Evolutionary conservation across 2,797 vertebrate genomes (phyloP).

Genomic region (Rhynchotus rufescens): DNA sequence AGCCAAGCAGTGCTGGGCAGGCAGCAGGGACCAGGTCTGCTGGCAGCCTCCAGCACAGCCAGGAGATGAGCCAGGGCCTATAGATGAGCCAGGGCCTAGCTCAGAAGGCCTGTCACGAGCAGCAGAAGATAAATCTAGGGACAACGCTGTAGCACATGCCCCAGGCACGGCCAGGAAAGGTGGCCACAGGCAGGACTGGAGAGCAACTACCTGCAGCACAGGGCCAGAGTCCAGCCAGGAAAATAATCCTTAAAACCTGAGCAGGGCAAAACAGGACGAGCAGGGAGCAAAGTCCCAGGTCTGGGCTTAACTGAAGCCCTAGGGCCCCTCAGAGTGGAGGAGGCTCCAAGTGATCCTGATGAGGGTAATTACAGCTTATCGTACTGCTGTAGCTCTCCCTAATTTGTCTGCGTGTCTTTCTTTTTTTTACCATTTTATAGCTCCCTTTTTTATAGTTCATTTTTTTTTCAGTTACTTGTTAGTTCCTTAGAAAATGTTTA

Average conservation of each 20-base stretch:
- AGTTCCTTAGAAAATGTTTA: neutral
- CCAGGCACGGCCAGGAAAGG: accelerated
- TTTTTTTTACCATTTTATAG: neutral
- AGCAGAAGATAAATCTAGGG: neutral
- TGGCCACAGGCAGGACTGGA: accelerated
- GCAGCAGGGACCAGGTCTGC: neutral
- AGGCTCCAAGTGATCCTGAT: neutral
- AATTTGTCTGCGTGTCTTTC: neutral
- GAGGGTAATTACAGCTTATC: neutral
- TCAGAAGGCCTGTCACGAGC: neutral
- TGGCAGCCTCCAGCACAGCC: neutral
- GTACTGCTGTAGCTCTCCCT: neutral
- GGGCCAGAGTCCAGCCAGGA: accelerated
- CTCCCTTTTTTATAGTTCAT: neutral
- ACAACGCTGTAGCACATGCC: accelerated
- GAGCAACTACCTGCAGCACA: accelerated
- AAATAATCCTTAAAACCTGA: accelerated
- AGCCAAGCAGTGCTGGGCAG: neutral
- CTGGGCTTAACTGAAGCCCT: neutral
- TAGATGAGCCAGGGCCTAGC: too few species aligned
- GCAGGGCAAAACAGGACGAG: neutral
- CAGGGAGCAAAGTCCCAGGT: accelerated
- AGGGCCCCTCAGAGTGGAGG: neutral
- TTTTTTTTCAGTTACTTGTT: neutral
- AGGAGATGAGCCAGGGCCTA: neutral